Evolutionary conservation across 2,888 invertebrate species (phyloP).

Genomic region (Caenorhabditis sinica): DNA sequence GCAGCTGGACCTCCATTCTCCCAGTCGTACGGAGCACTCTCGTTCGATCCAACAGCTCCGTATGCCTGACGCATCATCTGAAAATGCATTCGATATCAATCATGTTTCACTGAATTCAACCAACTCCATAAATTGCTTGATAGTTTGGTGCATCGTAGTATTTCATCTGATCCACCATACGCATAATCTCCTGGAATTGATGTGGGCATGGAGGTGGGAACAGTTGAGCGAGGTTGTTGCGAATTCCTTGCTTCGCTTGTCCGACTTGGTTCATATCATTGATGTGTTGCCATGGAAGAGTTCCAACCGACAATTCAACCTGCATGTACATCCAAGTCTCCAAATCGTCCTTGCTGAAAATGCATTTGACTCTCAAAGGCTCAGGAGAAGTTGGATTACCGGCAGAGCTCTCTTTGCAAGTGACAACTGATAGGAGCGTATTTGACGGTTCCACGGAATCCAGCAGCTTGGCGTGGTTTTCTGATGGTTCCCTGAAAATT

Average conservation of each 20-base stretch:
- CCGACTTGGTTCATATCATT: slow-evolving; percentile 79
- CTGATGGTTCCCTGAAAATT: slow-evolving; percentile 65
- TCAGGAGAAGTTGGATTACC: slow-evolving; percentile 6
- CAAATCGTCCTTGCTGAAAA: slow-evolving; percentile 69
- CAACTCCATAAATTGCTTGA: slow-evolving; percentile 70
- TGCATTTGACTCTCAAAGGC: no score
- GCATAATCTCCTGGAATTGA: slow-evolving; percentile 63
- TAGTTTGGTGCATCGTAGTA: slow-evolving; percentile 82
- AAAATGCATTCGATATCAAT: not conserved
- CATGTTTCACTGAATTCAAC: not conserved
- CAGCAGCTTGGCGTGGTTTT: slow-evolving; percentile 70
- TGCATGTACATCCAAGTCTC: slow-evolving; percentile 79
- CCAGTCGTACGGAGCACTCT: slow-evolving; percentile 79
- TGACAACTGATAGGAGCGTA: slow-evolving; percentile 75
- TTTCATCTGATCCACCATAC: slow-evolving; percentile 74
- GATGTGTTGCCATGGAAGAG: slow-evolving; percentile 77
- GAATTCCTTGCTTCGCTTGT: slow-evolving; percentile 75
- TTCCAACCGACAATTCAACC: slow-evolving; percentile 76
- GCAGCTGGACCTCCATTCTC: slow-evolving; percentile 72
- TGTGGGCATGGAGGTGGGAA: slow-evolving; percentile 72
- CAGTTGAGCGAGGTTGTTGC: slow-evolving; percentile 67
- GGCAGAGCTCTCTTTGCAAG: slow-evolving; percentile 72
- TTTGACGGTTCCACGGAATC: slow-evolving; percentile 76
- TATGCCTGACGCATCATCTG: slow-evolving; percentile 53
- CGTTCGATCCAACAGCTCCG: slow-evolving; percentile 55